Conservation (phyloP, 1,140 invertebrate genomes). For the Drosophila bifasciata region DNA sequence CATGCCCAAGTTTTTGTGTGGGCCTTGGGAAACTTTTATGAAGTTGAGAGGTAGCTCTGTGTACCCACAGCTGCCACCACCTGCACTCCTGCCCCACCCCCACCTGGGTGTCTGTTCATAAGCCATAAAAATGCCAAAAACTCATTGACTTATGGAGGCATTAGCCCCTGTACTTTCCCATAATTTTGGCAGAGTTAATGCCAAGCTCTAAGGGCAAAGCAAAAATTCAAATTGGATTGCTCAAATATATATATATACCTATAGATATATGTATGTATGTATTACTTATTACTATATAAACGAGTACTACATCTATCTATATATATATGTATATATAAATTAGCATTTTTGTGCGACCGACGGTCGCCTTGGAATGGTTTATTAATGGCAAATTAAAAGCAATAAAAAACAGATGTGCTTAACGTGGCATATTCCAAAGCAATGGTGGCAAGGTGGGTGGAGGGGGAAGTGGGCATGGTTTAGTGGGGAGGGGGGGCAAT, state of each 20-base stretch:
- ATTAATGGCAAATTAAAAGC: constrained; percentile 84
- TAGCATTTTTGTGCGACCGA: constrained; percentile 68
- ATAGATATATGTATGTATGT: constrained; percentile 11
- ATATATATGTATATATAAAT: constrained; percentile 56
- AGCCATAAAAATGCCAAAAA: constrained; percentile 77
- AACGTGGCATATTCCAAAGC: constrained; percentile 80
- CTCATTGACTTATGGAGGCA: constrained; percentile 75
- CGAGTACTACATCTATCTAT: constrained; percentile 49
- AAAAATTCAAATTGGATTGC: constrained; percentile 53
- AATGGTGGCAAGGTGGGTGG: neutral
- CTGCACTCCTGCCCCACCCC: constrained; percentile 6
- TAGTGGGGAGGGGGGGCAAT: no score
- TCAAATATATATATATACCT: constrained; percentile 17
- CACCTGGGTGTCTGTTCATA: constrained; percentile 42
- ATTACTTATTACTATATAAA: constrained; percentile 55
- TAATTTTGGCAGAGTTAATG: constrained; percentile 25
- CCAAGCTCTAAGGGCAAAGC: no score
- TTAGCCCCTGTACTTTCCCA: constrained; percentile 28
- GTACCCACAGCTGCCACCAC: constrained; percentile 30
- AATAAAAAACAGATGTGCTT: constrained; percentile 84
- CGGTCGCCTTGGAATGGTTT: constrained; percentile 78
- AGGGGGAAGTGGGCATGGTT: neutral
- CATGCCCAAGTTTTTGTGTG: neutral
- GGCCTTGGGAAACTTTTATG: constrained; percentile 29
- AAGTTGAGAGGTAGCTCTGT: constrained; percentile 11